Conservation (phyloP, 2,888 invertebrate genomes). For the Eupeodes luniger region DNA sequence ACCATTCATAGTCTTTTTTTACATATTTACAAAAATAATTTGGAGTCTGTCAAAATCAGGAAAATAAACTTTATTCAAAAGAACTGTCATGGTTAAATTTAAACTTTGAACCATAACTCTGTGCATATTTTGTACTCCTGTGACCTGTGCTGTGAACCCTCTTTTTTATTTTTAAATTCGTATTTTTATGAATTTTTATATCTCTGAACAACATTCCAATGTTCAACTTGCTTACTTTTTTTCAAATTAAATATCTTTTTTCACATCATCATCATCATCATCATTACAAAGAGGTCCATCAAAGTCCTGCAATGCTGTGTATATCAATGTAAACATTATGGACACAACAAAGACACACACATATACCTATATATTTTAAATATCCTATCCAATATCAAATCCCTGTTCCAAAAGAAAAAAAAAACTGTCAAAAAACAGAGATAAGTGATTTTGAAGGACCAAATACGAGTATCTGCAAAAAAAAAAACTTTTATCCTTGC, state of each 20-base stretch:
- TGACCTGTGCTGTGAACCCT: no score
- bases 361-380: background rate
- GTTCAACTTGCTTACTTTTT: no score
- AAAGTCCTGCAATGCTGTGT: background rate
- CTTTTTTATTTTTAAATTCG: no score
- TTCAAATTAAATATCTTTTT: slow-evolving; percentile 7
- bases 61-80: no score
- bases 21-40: no score
- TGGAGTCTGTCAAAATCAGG: no score
- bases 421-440: background rate
- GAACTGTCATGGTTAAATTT: no score
- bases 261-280: background rate
- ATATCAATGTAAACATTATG: background rate
- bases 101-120: no score
- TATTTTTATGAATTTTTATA: no score
- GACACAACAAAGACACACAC: background rate
- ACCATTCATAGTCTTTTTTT: no score
- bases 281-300: background rate
- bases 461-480: background rate
- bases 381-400: slow-evolving; percentile 6
- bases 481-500: slow-evolving; percentile 2
- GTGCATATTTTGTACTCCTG: no score
- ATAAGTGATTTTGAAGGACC: slow-evolving; percentile 17
- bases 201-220: no score
- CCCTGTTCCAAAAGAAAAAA: background rate